Percentiles rank a stretch among this genome's conserved stretches.
Conservation (phyloP, 2,113 vertebrate species). For the Menidia beryllina region DNA sequence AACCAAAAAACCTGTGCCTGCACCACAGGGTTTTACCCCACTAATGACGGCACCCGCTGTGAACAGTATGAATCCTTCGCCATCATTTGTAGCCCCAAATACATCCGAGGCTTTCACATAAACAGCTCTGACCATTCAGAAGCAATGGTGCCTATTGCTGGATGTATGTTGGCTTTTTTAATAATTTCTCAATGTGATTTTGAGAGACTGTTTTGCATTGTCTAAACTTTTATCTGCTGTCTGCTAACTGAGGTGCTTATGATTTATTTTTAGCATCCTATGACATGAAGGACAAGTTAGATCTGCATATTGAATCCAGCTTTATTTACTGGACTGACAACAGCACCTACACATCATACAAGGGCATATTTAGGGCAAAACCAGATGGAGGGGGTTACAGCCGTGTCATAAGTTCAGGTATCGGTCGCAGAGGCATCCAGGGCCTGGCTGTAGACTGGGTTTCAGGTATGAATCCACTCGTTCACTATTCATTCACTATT, state of each 20-base stretch:
- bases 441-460: constrained; percentile 82
- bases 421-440: constrained; percentile 73
- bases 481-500: no score
- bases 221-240: not conserved
- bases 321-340: constrained; percentile 79
- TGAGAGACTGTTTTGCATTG: not conserved
- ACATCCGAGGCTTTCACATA: constrained; percentile 81
- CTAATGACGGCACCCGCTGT: constrained; percentile 71
- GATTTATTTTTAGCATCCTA: constrained; percentile 55
- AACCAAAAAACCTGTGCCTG: constrained; percentile 77
- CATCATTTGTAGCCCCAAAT: constrained; percentile 65
- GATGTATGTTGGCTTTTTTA: constrained; percentile 66
- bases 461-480: constrained; percentile 62
- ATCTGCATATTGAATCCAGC: constrained; percentile 73
- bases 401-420: constrained; percentile 59
- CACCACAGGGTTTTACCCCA: constrained; percentile 76
- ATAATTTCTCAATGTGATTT: not conserved
- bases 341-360: constrained; percentile 58
- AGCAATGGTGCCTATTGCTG: constrained; percentile 78
- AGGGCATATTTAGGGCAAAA: constrained; percentile 71
- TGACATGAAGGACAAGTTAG: constrained; percentile 58
- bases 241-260: not conserved
- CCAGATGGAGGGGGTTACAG: constrained; percentile 72
- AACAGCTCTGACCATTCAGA: constrained; percentile 83
- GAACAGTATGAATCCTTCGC: constrained; percentile 79